Percentiles rank a stretch among this genome's conserved stretches.
These are phyloP conservation scores for Sisyra terminalis DNA, from an alignment of 2,888 invertebrate genomes.

Conservation along the genomic window DNA sequence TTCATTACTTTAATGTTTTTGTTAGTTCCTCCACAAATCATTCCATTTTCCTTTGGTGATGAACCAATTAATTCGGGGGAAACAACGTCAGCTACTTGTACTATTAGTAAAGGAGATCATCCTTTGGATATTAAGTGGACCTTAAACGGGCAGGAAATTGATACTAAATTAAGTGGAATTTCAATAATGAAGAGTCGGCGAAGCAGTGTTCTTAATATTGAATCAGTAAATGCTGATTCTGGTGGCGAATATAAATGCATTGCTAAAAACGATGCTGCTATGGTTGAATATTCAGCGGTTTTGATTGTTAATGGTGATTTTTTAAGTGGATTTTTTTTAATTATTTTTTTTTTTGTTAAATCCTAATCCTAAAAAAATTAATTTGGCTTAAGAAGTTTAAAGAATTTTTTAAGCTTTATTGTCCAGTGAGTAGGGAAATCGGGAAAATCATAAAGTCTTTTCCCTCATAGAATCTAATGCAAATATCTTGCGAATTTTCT, in stretches of 20 bases:
- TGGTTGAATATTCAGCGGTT: conserved; percentile 17
- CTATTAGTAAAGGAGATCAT: conserved; percentile 57
- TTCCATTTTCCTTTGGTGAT: conserved; percentile 42
- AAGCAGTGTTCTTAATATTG: conserved; percentile 35
- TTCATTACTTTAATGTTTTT: conserved; percentile 5
- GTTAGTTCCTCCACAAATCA: conserved; percentile 43
- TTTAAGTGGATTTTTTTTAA: conserved; percentile 14
- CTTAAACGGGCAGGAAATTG: neutral
- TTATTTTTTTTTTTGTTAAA: conserved; percentile 3
- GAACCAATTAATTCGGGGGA: conserved; percentile 24
- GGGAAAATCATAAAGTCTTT: no score
- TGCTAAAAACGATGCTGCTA: conserved; percentile 25
- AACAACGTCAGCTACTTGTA: conserved; percentile 30
- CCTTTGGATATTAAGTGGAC: conserved; percentile 61
- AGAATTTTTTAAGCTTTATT: no score
- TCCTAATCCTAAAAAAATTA: no score
- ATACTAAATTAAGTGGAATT: conserved; percentile 18
- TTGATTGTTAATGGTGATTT: conserved; percentile 46
- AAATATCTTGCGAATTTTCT: no score
- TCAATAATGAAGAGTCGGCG: conserved; percentile 14
- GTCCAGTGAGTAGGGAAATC: no score
- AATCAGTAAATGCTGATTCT: conserved; percentile 35
- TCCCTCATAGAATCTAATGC: no score
- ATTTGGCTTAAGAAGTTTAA: no score
- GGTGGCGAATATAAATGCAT: conserved; percentile 38